phyloP scores from a whole-genome alignment of 1,140 invertebrate species.

The Chironomus striatipennis region DNA sequence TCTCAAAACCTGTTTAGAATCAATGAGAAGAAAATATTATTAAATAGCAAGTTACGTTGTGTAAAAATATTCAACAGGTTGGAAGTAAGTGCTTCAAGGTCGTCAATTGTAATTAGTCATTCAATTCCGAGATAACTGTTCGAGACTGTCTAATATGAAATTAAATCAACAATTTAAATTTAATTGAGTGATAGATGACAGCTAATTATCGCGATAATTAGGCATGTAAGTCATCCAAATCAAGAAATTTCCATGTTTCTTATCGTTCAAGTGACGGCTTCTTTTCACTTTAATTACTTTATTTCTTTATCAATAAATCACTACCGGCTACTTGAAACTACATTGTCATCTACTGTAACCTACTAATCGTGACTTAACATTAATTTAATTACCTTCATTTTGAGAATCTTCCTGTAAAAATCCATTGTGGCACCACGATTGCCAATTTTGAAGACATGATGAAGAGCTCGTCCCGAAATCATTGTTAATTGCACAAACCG shows the following conservation, averaged over 20 bases:
- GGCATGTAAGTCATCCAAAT: neutral
- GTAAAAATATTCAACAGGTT: neutral
- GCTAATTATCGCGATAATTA: neutral
- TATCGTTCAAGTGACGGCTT: neutral
- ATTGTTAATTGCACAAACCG: constrained; percentile 38
- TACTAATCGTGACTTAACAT: neutral
- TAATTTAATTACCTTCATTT: constrained; percentile 73
- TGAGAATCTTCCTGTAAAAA: constrained; percentile 83
- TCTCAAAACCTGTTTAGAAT: constrained; percentile 63
- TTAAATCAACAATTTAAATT: too few relatives aligned
- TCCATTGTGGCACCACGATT: constrained; percentile 72
- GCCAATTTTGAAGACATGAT: constrained; percentile 93
- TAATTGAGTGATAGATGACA: too few relatives aligned
- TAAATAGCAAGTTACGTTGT: too few relatives aligned
- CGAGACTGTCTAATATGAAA: too few relatives aligned
- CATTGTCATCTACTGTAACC: neutral
- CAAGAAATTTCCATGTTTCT: neutral
- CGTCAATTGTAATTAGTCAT: too few relatives aligned
- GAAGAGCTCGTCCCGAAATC: constrained; percentile 66
- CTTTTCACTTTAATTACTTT: neutral
- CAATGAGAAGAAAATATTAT: too few relatives aligned
- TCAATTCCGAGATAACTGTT: too few relatives aligned
- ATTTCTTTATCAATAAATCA: too few relatives aligned
- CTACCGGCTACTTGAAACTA: too few relatives aligned
- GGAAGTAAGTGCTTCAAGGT: neutral